Conservation (phyloP, 2,797 vertebrate genomes). For the Zonotrichia albicollis region DNA sequence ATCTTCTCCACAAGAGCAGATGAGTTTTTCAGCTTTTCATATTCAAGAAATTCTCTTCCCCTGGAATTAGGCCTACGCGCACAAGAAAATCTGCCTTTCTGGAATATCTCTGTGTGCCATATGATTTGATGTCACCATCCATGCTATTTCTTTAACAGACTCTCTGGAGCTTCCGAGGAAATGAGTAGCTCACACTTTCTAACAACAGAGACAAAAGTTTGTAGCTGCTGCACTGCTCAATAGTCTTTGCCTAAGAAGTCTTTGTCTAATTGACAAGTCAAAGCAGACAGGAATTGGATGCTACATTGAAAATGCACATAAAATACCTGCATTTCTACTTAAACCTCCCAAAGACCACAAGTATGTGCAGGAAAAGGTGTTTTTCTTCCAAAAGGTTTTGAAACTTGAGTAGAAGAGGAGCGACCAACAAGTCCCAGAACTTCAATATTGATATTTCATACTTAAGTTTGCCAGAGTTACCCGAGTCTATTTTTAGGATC, state of each 20-base stretch:
- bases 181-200: neutral
- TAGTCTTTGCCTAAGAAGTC: neutral
- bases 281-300: neutral
- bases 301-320: neutral
- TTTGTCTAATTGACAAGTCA: neutral
- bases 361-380: neutral
- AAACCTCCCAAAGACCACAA: neutral
- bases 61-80: neutral
- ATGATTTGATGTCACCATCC: neutral
- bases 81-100: neutral
- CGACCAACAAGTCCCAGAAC: neutral
- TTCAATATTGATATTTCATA: neutral
- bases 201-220: neutral
- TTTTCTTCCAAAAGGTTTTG: neutral
- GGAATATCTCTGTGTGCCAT: neutral
- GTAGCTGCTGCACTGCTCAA: neutral
- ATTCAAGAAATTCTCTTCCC: neutral
- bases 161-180: neutral
- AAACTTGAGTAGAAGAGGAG: neutral
- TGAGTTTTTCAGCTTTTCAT: neutral
- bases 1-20: neutral
- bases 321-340: neutral
- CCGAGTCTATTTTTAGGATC: neutral
- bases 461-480: neutral
- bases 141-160: neutral